Conservation (phyloP, 2,797 vertebrate species). For the Limosa lapponica region DNA sequence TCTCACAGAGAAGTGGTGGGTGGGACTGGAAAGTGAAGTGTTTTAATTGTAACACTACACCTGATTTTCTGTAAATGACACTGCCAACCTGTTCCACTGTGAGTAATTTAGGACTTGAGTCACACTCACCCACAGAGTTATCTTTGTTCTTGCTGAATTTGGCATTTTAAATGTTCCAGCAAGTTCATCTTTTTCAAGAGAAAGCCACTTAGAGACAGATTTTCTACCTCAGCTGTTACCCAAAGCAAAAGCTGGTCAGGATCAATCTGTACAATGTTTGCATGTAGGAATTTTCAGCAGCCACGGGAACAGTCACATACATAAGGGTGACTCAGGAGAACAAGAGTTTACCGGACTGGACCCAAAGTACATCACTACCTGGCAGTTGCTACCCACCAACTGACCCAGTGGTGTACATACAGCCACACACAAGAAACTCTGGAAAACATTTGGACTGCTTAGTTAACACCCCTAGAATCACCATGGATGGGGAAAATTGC, state of each 20-base stretch:
- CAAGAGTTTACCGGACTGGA: not conserved
- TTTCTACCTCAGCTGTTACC: constrained; percentile 29
- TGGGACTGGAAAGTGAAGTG: not conserved
- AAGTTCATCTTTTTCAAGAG: constrained; percentile 26
- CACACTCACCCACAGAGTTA: constrained; percentile 41
- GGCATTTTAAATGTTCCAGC: not conserved
- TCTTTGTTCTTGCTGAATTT: not conserved
- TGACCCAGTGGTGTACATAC: not conserved
- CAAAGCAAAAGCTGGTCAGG: not conserved
- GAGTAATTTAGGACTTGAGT: constrained; percentile 45
- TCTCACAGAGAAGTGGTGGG: not conserved
- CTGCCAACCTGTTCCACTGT: constrained; percentile 8
- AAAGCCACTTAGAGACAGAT: not conserved
- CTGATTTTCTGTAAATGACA: constrained; percentile 9
- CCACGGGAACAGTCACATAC: not conserved
- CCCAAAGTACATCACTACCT: not conserved
- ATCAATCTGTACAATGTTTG: not conserved
- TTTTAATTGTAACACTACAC: constrained; percentile 5
- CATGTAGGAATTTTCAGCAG: not conserved
- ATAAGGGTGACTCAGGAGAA: not conserved
- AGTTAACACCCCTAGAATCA: not conserved
- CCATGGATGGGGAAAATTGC: not conserved
- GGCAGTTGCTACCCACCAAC: not conserved
- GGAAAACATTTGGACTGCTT: not conserved
- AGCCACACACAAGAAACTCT: not conserved